Percentiles rank a stretch among this genome's conserved stretches.
Conservation (phyloP, 2,888 invertebrate species). For the Graphium colonna region DNA sequence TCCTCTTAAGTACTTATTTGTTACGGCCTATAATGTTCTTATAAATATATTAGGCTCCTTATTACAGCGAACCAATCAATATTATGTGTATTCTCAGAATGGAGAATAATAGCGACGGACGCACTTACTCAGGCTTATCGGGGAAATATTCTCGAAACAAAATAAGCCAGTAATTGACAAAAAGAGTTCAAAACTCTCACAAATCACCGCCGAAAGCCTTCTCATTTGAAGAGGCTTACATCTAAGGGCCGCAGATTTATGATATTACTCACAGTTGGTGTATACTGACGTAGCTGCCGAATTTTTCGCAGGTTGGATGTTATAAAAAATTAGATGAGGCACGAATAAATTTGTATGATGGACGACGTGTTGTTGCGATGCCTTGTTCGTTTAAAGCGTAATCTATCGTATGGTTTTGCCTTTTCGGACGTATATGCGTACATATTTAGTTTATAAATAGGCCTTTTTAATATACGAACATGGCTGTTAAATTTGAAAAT, state of each 20-base stretch:
- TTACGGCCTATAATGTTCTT: too few species aligned
- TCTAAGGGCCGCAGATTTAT: slow-evolving; percentile 25
- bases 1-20: too few species aligned
- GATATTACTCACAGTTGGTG: slow-evolving; percentile 22
- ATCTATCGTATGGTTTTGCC: not conserved
- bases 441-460: too few species aligned
- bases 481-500: too few species aligned
- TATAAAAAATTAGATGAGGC: slow-evolving; percentile 8
- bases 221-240: slow-evolving; percentile 26
- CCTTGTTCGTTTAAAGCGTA: not conserved
- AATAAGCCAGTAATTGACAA: slow-evolving; percentile 24
- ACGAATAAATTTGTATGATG: not conserved
- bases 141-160: slow-evolving; percentile 20
- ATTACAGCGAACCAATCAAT: not conserved
- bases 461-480: too few species aligned
- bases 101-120: not conserved
- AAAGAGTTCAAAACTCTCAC: slow-evolving; percentile 25
- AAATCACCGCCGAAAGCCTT: slow-evolving; percentile 25
- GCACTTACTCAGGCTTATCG: slow-evolving; percentile 3
- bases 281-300: slow-evolving; percentile 12
- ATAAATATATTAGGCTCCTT: too few species aligned
- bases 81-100: too few species aligned
- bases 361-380: too few species aligned
- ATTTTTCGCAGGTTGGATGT: slow-evolving; percentile 20
- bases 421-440: too few species aligned